A percentile compares a stretch with the other conserved stretches of the same genome.
These are phyloP conservation scores for Cyprinus carpio DNA, from an alignment of 2,113 vertebrate genomes.

Conservation along the genomic window DNA sequence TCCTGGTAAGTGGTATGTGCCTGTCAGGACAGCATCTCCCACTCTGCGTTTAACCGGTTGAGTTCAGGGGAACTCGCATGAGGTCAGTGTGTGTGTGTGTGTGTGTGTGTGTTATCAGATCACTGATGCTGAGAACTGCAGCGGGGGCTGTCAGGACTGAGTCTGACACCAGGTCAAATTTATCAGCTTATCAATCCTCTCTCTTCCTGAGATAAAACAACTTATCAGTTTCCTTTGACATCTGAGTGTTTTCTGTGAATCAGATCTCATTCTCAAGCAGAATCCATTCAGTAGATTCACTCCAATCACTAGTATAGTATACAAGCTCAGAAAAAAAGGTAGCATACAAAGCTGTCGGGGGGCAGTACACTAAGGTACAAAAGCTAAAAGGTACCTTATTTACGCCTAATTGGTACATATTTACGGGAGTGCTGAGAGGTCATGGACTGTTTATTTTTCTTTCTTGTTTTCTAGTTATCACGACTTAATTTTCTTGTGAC, in stretches of 20 bases:
- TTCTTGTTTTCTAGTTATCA: no score
- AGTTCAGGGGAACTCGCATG: constrained; percentile 31
- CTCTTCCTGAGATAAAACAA: neutral
- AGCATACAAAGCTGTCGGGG: no score
- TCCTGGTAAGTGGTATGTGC: constrained; percentile 9
- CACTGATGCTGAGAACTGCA: constrained; percentile 1
- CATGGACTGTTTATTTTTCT: no score
- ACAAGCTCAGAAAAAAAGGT: no score
- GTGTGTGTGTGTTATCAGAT: constrained; percentile 15
- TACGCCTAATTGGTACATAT: no score
- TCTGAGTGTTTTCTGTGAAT: neutral
- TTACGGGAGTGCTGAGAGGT: no score
- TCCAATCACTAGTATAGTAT: neutral
- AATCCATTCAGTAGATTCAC: neutral
- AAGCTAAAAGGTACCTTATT: no score
- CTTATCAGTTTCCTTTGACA: neutral
- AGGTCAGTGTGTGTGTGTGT: constrained; percentile 27
- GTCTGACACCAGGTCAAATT: neutral
- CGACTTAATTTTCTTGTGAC: no score
- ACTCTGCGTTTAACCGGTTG: constrained; percentile 11
- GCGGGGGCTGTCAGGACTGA: neutral
- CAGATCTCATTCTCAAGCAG: neutral
- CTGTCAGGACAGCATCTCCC: constrained; percentile 16
- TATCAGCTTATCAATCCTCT: constrained; percentile 3
- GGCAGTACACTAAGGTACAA: no score